phyloP scores from a whole-genome alignment of 1,140 invertebrate species.

The Anthonomus grandis region DNA sequence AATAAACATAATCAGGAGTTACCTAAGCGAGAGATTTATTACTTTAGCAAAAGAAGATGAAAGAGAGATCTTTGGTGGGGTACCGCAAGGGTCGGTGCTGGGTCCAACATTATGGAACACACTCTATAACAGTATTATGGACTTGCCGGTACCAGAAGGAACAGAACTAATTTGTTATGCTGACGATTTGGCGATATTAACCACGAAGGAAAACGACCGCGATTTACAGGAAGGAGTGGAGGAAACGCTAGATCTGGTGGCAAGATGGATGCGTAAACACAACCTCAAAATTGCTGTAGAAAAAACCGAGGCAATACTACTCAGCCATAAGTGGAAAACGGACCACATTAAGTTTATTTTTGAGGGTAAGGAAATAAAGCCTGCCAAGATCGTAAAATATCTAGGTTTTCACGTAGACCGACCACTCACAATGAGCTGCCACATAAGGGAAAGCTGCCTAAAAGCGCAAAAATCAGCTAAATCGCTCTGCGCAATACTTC shows the following conservation, averaged over 20 bases:
- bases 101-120: constrained; percentile 48
- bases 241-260: not conserved
- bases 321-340: constrained; percentile 23
- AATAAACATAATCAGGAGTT: constrained; percentile 36
- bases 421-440: not conserved
- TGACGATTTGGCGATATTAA: constrained; percentile 35
- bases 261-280: constrained; percentile 23
- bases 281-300: constrained; percentile 20
- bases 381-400: too few relatives aligned
- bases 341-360: too few relatives aligned
- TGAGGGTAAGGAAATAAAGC: too few relatives aligned
- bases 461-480: too few relatives aligned
- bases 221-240: not conserved
- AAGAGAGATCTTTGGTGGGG: constrained; percentile 38
- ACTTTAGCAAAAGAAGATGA: constrained; percentile 21
- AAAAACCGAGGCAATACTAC: constrained; percentile 33
- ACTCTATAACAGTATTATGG: constrained; percentile 43
- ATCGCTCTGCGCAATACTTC: too few relatives aligned
- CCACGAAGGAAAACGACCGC: constrained; percentile 6
- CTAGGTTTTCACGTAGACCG: not conserved
- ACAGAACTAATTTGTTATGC: constrained; percentile 33
- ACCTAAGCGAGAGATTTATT: constrained; percentile 40
- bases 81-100: constrained; percentile 50
- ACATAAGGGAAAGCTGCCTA: too few relatives aligned
- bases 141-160: constrained; percentile 25